Conservation (phyloP, 2,888 invertebrate species). For the Anthoptus insignis region DNA sequence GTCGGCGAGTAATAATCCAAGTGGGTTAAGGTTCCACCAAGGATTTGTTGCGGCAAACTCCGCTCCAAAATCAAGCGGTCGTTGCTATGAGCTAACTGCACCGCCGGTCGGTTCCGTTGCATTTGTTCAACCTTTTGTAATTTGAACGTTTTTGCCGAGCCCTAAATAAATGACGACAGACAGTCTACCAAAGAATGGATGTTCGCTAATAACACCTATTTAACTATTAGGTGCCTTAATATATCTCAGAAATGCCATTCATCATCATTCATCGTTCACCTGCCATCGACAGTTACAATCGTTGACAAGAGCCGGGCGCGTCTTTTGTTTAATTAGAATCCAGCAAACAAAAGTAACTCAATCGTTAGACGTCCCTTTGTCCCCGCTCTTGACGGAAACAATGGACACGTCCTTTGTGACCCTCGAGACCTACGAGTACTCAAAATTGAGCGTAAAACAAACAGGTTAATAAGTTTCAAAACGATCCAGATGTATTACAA, state of each 20-base stretch:
- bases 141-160: constrained; percentile 49
- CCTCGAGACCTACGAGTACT: constrained; percentile 69
- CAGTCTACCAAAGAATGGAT: constrained; percentile 65
- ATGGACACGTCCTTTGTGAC: constrained; percentile 75
- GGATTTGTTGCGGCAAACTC: constrained; percentile 86
- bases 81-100: constrained; percentile 83
- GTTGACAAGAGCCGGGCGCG: constrained; percentile 64
- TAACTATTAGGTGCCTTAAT: constrained; percentile 11
- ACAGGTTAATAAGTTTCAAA: constrained; percentile 86
- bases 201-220: constrained; percentile 55
- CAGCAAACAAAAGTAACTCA: constrained; percentile 81
- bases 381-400: constrained; percentile 66
- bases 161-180: constrained; percentile 66
- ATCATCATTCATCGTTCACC: constrained; percentile 61
- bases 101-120: constrained; percentile 73
- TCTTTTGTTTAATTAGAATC: constrained; percentile 82
- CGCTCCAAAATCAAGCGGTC: constrained; percentile 83
- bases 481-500: constrained; percentile 86
- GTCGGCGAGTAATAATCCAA: constrained; percentile 81
- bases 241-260: constrained; percentile 1
- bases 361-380: constrained; percentile 79
- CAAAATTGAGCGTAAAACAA: constrained; percentile 76
- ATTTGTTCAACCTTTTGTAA: constrained; percentile 75
- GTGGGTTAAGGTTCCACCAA: constrained; percentile 86
- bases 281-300: constrained; percentile 63